Conservation (phyloP, 2,113 vertebrate species). For the human region DNA sequence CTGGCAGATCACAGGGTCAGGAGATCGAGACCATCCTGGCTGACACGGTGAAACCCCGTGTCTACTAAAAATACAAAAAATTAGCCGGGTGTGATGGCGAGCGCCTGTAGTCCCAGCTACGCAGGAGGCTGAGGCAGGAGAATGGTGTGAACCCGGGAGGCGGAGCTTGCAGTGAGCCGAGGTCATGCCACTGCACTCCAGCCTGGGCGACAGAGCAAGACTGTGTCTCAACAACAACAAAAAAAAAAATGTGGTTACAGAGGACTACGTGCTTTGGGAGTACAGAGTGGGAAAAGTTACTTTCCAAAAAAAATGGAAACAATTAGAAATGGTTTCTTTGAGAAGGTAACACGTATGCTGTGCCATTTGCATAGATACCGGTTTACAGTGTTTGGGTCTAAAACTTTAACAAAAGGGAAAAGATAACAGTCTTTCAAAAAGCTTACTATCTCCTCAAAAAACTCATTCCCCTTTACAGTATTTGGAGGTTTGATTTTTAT, state of each 20-base stretch:
- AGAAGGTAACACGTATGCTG: background rate
- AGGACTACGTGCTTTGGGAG: background rate
- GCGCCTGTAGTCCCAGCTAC: too few relatives aligned
- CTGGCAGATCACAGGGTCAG: too few relatives aligned
- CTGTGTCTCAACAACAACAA: too few relatives aligned
- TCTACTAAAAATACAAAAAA: too few relatives aligned
- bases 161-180: too few relatives aligned
- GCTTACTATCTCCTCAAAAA: background rate
- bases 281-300: background rate
- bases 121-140: too few relatives aligned
- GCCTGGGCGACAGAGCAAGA: too few relatives aligned
- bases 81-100: too few relatives aligned
- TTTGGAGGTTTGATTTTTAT: conserved; percentile 4
- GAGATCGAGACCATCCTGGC: too few relatives aligned
- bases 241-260: background rate
- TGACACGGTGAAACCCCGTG: too few relatives aligned
- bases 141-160: too few relatives aligned
- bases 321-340: background rate
- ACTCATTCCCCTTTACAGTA: background rate
- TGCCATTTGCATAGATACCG: rapidly evolving
- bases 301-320: background rate
- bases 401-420: background rate
- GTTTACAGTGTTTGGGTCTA: background rate
- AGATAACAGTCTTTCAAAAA: background rate
- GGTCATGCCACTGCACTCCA: too few relatives aligned